Percentiles rank a stretch among this genome's conserved stretches.
phyloP scores from a whole-genome alignment of 2,888 invertebrate genomes.

The Alcis repandata region DNA sequence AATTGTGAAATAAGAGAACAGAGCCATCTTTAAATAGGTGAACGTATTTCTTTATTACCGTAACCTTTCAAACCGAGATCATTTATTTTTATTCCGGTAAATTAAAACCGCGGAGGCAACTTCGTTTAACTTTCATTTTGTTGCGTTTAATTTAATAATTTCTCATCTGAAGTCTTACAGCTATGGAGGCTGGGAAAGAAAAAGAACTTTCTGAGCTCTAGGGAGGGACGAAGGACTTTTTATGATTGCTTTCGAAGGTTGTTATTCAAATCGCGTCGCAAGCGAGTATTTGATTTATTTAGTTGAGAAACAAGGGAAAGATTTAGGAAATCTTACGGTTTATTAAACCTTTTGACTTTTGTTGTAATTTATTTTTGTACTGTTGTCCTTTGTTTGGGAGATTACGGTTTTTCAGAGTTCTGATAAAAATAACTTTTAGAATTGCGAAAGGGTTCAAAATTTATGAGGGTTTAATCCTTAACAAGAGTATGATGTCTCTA shows the following conservation, averaged over 20 bases:
- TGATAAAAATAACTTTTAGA: not conserved
- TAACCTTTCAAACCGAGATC: constrained; percentile 24
- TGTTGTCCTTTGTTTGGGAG: not conserved
- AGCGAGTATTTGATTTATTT: constrained; percentile 59
- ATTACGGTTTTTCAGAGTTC: no score
- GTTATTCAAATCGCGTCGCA: constrained; percentile 54
- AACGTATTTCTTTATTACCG: constrained; percentile 8
- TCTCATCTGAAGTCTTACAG: constrained; percentile 46
- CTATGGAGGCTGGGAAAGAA: constrained; percentile 43
- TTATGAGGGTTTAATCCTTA: no score
- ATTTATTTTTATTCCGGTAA: constrained; percentile 40
- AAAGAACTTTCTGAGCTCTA: constrained; percentile 41
- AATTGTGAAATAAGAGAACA: not conserved
- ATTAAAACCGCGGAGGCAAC: constrained; percentile 40
- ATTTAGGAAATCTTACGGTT: constrained; percentile 46
- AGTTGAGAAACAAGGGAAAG: constrained; percentile 49
- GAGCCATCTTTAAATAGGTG: not conserved
- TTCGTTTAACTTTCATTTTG: constrained; percentile 42
- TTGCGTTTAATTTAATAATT: constrained; percentile 54
- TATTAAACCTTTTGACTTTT: constrained; percentile 41
- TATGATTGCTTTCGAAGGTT: constrained; percentile 55
- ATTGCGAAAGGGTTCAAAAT: constrained; percentile 13
- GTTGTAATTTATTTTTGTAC: not conserved
- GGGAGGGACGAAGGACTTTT: constrained; percentile 43
- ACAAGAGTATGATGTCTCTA: no score